These are phyloP conservation scores for Morpho helenor DNA, from an alignment of 2,888 invertebrate genomes.

Conservation along the genomic window DNA sequence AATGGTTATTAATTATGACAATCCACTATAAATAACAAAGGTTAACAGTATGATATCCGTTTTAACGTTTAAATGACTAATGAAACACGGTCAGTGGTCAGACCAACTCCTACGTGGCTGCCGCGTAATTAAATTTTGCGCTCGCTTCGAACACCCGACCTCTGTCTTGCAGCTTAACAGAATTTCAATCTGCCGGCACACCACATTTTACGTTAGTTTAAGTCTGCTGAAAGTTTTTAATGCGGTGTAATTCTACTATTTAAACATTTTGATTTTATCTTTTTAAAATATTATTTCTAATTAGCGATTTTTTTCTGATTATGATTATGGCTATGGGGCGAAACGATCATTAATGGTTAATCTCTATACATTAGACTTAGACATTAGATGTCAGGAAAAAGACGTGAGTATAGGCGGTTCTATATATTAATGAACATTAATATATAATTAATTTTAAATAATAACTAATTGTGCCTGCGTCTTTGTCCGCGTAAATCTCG, in stretches of 20 bases:
- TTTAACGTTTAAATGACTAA: constrained; percentile 21
- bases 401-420: too few relatives aligned
- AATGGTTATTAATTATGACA: not conserved
- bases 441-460: too few relatives aligned
- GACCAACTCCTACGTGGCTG: constrained; percentile 24
- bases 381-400: too few relatives aligned
- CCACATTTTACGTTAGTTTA: constrained; percentile 21
- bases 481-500: not conserved
- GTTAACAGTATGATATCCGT: constrained; percentile 10
- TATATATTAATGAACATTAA: too few relatives aligned
- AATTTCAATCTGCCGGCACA: constrained; percentile 23
- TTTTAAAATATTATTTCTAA: too few relatives aligned
- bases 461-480: too few relatives aligned
- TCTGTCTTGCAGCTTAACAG: constrained; percentile 28
- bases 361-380: too few relatives aligned
- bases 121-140: constrained; percentile 32
- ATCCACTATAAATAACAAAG: constrained; percentile 3
- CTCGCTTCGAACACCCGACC: constrained; percentile 28
- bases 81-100: constrained; percentile 24
- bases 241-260: not conserved
- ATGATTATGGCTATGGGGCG: too few relatives aligned
- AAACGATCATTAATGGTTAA: too few relatives aligned
- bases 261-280: too few relatives aligned
- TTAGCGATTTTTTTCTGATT: too few relatives aligned
- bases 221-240: constrained; percentile 6